phyloP scores from a whole-genome alignment of 2,888 invertebrate species.

The Eristalis pertinax region DNA sequence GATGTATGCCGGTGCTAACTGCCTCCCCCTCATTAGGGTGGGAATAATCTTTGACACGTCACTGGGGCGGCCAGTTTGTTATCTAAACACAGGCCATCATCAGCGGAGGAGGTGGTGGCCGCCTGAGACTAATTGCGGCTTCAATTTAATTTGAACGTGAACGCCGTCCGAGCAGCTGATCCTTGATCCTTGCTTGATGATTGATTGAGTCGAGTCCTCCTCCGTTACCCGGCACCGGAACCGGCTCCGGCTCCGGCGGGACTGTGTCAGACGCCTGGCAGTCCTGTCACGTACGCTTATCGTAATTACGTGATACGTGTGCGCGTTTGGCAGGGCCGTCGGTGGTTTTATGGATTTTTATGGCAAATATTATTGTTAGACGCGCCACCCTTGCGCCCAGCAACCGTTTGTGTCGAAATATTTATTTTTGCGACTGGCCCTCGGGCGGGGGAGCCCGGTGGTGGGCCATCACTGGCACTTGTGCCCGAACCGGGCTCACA shows the following conservation, averaged over 20 bases:
- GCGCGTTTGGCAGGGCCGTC: conserved; percentile 37
- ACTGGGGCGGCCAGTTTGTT: conserved; percentile 25
- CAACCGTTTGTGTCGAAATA: conserved; percentile 38
- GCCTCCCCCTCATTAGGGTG: conserved; percentile 41
- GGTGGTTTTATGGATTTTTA: conserved; percentile 59
- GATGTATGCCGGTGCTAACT: conserved; percentile 20
- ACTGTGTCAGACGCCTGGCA: background rate
- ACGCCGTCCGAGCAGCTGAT: conserved; percentile 40
- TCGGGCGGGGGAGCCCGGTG: conserved; percentile 11
- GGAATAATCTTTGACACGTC: conserved; percentile 47
- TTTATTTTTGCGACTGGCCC: conserved; percentile 39
- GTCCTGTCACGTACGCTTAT: conserved; percentile 60
- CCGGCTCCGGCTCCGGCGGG: background rate
- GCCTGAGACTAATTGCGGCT: conserved; percentile 47
- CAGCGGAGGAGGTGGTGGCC: background rate
- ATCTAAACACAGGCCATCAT: conserved; percentile 43
- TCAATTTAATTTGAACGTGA: conserved; percentile 48
- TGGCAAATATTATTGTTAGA: conserved; percentile 63
- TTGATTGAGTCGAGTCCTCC: conserved; percentile 35
- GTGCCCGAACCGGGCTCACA: conserved; percentile 18
- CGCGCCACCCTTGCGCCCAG: background rate
- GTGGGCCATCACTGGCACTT: conserved; percentile 24
- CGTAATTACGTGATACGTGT: conserved; percentile 68
- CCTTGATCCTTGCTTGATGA: conserved; percentile 25
- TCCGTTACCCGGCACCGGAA: background rate